Evolutionary conservation across 2,888 invertebrate genomes (phyloP).

Genomic region (Dione juno): DNA sequence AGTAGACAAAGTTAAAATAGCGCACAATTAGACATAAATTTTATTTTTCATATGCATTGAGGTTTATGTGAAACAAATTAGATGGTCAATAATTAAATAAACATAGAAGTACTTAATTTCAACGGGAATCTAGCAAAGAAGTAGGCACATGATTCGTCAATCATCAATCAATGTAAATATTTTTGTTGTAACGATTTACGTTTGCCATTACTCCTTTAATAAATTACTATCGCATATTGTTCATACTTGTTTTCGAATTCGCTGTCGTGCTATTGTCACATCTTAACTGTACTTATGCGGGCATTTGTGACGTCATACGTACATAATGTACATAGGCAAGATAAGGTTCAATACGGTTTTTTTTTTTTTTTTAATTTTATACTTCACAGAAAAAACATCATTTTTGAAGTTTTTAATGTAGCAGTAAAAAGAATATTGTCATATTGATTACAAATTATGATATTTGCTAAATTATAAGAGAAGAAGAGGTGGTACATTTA

Average conservation of each 20-base stretch:
- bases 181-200: conserved; percentile 1
- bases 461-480: neutral
- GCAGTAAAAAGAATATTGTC: no score
- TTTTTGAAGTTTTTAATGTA: neutral
- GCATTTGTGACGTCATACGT: neutral
- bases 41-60: no score
- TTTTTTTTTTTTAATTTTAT: neutral
- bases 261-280: neutral
- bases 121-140: neutral
- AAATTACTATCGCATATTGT: neutral
- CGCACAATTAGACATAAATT: no score
- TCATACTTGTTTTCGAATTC: neutral
- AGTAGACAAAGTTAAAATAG: no score
- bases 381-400: neutral
- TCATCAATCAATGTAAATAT: neutral
- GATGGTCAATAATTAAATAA: no score
- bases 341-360: neutral
- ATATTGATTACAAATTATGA: no score
- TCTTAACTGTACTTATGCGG: conserved; percentile 10
- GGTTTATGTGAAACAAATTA: no score
- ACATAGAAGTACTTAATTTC: neutral
- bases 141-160: neutral
- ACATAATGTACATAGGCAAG: neutral
- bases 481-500: neutral
- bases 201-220: neutral